Conservation (phyloP, 2,888 invertebrate genomes). For the Ptycholaimellus sp. region DNA sequence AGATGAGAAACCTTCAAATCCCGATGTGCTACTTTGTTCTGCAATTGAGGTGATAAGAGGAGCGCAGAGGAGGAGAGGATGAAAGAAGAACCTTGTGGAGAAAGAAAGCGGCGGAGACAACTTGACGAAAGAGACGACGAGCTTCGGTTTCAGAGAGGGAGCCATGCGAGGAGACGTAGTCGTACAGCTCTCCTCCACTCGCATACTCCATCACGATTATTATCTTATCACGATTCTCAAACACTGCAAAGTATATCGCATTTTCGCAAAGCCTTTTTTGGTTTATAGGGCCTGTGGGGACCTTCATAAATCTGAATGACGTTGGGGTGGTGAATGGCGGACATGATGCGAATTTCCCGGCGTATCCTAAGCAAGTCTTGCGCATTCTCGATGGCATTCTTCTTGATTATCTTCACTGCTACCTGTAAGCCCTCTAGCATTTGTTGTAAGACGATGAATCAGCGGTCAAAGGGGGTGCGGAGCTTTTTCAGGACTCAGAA, state of each 20-base stretch:
- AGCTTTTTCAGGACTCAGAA: too few relatives aligned
- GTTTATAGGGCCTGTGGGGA: conserved; percentile 24
- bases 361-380: conserved; percentile 83
- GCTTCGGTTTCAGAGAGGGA: conserved; percentile 74
- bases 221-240: conserved; percentile 97
- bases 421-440: conserved; percentile 33
- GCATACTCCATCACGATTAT: conserved; percentile 98
- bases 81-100: conserved; percentile 49
- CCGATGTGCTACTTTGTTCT: conserved; percentile 30
- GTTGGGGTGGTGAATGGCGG: conserved; percentile 86
- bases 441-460: neutral
- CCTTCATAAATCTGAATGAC: conserved; percentile 99
- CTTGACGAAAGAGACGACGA: conserved; percentile 75
- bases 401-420: conserved; percentile 54
- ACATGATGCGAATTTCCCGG: conserved; percentile 96
- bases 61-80: neutral
- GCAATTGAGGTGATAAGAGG: conserved; percentile 6
- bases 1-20: too few relatives aligned
- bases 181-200: conserved; percentile 88
- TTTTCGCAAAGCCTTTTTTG: neutral
- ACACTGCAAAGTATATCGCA: conserved; percentile 44
- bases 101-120: conserved; percentile 83
- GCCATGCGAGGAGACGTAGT: conserved; percentile 62
- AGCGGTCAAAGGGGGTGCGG: too few relatives aligned
- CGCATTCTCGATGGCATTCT: conserved; percentile 38